Evolutionary conservation across 35 echinoderm and acorn worm genomes (phyloP).

Genomic region (Nesometra sesokonis): DNA sequence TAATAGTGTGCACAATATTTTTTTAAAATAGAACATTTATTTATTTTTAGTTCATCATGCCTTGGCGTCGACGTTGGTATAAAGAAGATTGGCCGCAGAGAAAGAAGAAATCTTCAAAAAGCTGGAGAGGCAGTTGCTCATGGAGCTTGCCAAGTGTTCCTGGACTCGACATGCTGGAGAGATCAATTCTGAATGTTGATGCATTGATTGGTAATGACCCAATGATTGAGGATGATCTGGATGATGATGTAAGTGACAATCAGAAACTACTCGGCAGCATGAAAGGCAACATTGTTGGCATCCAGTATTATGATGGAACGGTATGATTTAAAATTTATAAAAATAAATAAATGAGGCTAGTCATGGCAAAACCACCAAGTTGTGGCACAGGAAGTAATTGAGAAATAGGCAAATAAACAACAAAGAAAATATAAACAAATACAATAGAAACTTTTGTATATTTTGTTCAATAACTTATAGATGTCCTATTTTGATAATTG

Average conservation of each 20-base stretch:
- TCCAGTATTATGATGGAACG: conserved; percentile 77
- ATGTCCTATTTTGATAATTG: too few relatives aligned
- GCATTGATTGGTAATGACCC: background rate
- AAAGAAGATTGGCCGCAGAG: background rate
- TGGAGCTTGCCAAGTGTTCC: background rate
- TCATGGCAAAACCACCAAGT: too few relatives aligned
- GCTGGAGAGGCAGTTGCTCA: background rate
- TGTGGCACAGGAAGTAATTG: too few relatives aligned
- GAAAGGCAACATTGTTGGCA: conserved; percentile 57
- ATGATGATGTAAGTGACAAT: conserved; percentile 3
- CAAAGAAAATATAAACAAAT: too few relatives aligned
- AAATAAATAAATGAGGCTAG: too few relatives aligned
- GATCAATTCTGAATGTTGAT: background rate
- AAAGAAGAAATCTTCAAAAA: background rate
- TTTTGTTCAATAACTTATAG: too few relatives aligned
- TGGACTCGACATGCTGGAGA: background rate
- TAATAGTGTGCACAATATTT: too few relatives aligned
- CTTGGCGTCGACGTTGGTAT: background rate
- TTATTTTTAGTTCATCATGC: background rate
- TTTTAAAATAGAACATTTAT: too few relatives aligned
- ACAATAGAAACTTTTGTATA: too few relatives aligned
- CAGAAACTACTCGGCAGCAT: conserved; percentile 39
- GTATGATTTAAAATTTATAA: too few relatives aligned
- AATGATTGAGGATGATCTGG: background rate
- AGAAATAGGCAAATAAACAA: too few relatives aligned